A percentile compares a stretch with the other conserved stretches of the same genome.
Conservation (phyloP, 2,888 invertebrate genomes). For the Dryocosmus kuriphilus region DNA sequence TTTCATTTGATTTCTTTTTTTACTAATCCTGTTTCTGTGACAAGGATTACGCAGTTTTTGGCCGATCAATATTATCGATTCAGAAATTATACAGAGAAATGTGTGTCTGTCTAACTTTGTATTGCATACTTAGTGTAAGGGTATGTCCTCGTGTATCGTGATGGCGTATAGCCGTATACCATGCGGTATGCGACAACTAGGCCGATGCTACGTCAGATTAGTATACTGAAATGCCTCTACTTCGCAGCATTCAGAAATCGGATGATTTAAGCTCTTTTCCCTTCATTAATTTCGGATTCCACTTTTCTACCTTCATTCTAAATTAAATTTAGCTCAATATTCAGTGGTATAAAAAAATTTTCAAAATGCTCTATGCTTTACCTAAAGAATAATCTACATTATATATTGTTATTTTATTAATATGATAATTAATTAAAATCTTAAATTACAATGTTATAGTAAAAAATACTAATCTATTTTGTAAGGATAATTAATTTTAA, state of each 20-base stretch:
- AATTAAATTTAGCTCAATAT: too few species aligned
- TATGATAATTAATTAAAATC: too few species aligned
- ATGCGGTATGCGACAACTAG: slow-evolving; percentile 58
- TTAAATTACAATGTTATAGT: too few species aligned
- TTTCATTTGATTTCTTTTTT: slow-evolving; percentile 41
- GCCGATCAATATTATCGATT: slow-evolving; percentile 58
- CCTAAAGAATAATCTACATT: too few species aligned
- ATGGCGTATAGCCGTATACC: slow-evolving; percentile 55
- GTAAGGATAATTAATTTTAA: too few species aligned
- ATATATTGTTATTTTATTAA: too few species aligned
- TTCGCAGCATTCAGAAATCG: background rate
- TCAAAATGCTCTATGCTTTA: too few species aligned
- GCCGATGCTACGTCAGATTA: slow-evolving; percentile 55
- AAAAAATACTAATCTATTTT: too few species aligned
- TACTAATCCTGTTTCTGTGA: slow-evolving; percentile 57
- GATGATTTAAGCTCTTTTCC: background rate
- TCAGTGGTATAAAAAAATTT: too few species aligned
- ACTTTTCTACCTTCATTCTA: background rate
- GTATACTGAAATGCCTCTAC: slow-evolving; percentile 9
- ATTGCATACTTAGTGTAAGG: slow-evolving; percentile 48
- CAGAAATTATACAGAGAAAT: slow-evolving; percentile 45
- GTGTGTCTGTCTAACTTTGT: slow-evolving; percentile 5
- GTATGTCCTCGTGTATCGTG: slow-evolving; percentile 59
- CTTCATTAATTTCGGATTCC: background rate
- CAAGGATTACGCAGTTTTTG: slow-evolving; percentile 55